A percentile compares a stretch with the other conserved stretches of the same genome.
phyloP scores from a whole-genome alignment of 1,140 invertebrate genomes.

The Zaprionus africanus region DNA sequence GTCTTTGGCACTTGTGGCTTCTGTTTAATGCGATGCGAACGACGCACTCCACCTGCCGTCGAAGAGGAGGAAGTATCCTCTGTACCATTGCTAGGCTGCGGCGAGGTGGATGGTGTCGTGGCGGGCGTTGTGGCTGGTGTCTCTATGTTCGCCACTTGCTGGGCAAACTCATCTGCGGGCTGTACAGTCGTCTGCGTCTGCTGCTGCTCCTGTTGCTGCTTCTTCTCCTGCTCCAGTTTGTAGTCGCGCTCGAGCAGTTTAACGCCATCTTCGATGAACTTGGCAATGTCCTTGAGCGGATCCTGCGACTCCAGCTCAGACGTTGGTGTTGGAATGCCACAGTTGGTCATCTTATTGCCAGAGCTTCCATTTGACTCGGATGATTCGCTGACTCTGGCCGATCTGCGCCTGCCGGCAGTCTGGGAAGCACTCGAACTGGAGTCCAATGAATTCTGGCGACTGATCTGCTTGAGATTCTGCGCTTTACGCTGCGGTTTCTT shows the following conservation, averaged over 20 bases:
- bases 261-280: slow-evolving; percentile 72
- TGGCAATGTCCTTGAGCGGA: slow-evolving; percentile 68
- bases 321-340: slow-evolving; percentile 26
- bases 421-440: slow-evolving; percentile 47
- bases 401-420: slow-evolving; percentile 7
- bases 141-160: slow-evolving; percentile 56
- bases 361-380: slow-evolving; percentile 44
- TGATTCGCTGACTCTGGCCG: slow-evolving; percentile 23
- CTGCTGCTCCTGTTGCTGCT: background rate
- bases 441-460: slow-evolving; percentile 40
- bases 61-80: background rate
- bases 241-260: slow-evolving; percentile 66
- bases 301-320: slow-evolving; percentile 49
- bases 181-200: background rate
- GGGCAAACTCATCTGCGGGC: slow-evolving; percentile 46
- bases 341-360: slow-evolving; percentile 25
- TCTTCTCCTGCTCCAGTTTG: slow-evolving; percentile 49
- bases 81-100: slow-evolving; percentile 27
- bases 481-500: background rate
- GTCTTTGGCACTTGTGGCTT: slow-evolving; percentile 64
- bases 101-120: slow-evolving; percentile 50
- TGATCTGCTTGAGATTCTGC: background rate
- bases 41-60: slow-evolving; percentile 46
- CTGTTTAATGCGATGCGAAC: slow-evolving; percentile 79
- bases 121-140: slow-evolving; percentile 54